A percentile compares a stretch with the other conserved stretches of the same genome.
Conservation (phyloP, 2,888 invertebrate species). For the Stenolophus ochropezus region DNA sequence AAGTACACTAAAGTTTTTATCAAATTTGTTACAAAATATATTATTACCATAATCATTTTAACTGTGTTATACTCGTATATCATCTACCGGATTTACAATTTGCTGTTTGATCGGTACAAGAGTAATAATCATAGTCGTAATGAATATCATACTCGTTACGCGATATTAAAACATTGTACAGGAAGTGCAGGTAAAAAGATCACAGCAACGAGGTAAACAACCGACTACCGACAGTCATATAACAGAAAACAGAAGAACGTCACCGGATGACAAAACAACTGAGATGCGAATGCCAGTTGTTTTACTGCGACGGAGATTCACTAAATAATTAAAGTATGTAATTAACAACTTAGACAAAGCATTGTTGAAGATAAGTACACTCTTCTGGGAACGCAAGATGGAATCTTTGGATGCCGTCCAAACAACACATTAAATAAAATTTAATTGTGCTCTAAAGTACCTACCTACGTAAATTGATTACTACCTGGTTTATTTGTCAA, state of each 20-base stretch:
- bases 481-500: neutral
- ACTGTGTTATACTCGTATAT: too few species aligned
- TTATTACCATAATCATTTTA: too few species aligned
- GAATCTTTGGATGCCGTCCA: conserved; percentile 2
- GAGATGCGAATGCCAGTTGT: neutral
- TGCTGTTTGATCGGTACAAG: neutral
- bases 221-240: neutral
- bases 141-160: neutral
- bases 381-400: conserved; percentile 16
- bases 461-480: conserved; percentile 15
- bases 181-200: conserved; percentile 18
- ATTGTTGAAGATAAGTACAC: neutral
- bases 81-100: neutral
- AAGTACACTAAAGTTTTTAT: too few species aligned
- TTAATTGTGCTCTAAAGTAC: conserved; percentile 15
- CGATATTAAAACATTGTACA: neutral
- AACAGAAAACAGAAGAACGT: conserved; percentile 9
- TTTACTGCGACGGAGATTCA: neutral
- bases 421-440: conserved; percentile 15
- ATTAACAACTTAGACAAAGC: conserved; percentile 32
- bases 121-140: conserved; percentile 1
- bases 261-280: conserved; percentile 21
- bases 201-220: conserved; percentile 13
- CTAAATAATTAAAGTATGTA: conserved; percentile 34
- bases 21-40: too few species aligned